Conservation (phyloP, 2,888 invertebrate genomes). For the Aplocera efformata region DNA sequence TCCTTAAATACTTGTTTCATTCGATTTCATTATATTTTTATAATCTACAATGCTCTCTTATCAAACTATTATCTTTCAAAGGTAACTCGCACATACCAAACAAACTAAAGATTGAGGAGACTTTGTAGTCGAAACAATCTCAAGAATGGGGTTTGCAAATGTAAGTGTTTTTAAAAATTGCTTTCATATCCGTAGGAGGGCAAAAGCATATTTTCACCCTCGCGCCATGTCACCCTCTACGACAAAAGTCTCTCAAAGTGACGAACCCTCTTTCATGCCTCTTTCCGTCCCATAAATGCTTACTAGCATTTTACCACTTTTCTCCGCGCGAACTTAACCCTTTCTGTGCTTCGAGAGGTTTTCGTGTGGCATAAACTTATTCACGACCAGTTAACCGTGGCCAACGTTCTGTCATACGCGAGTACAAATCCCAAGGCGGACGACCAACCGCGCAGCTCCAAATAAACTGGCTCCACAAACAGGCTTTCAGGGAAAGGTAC, state of each 20-base stretch:
- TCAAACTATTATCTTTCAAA: too few relatives aligned
- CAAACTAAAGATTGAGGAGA: too few relatives aligned
- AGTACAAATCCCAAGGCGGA: conserved; percentile 16
- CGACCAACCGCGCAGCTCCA: conserved; percentile 24
- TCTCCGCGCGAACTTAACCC: conserved; percentile 53
- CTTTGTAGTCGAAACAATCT: too few relatives aligned
- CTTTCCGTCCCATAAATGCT: conserved; percentile 59
- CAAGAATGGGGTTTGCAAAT: too few relatives aligned
- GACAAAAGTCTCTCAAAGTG: conserved; percentile 48
- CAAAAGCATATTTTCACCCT: conserved; percentile 29
- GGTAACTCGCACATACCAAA: too few relatives aligned
- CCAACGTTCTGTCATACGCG: conserved; percentile 26
- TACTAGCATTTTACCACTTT: conserved; percentile 62
- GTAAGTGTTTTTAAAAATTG: conserved; percentile 29
- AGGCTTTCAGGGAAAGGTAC: conserved; percentile 54
- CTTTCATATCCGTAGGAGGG: conserved; percentile 20
- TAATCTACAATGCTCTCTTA: too few relatives aligned
- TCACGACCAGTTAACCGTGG: conserved; percentile 38
- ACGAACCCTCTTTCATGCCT: conserved; percentile 47
- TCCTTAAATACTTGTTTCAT: too few relatives aligned
- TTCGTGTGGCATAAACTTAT: conserved; percentile 61
- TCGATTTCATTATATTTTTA: too few relatives aligned
- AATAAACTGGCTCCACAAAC: conserved; percentile 34
- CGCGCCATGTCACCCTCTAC: conserved; percentile 43
- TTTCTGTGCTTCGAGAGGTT: conserved; percentile 57